Conservation (phyloP, 2,888 invertebrate genomes). For the Dusona sp. region DNA sequence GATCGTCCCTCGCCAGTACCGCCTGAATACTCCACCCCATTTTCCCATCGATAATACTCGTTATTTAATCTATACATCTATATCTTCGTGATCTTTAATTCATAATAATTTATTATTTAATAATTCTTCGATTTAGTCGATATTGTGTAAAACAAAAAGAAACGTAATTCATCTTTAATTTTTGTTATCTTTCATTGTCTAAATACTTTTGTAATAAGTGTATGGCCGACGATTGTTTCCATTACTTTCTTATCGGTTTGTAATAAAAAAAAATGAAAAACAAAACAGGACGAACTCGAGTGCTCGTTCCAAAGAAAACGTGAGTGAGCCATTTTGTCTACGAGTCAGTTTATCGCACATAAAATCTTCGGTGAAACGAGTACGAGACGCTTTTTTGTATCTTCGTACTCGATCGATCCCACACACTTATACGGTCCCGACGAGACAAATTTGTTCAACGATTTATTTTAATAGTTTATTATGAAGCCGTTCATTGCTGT, state of each 20-base stretch:
- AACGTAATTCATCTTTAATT: constrained; percentile 11
- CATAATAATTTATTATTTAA: constrained; percentile 61
- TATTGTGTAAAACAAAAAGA: constrained; percentile 12
- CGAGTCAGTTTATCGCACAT: background rate
- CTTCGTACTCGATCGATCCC: constrained; percentile 1
- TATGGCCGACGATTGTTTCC: constrained; percentile 47
- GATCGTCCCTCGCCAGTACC: constrained; percentile 65
- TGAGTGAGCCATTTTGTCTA: constrained; percentile 61
- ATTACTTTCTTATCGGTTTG: constrained; percentile 40
- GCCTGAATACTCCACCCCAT: constrained; percentile 61
- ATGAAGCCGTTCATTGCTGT: background rate
- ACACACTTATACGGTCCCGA: background rate
- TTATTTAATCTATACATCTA: constrained; percentile 35
- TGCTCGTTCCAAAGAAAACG: constrained; percentile 77
- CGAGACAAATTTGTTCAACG: constrained; percentile 7
- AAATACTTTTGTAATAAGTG: constrained; percentile 48
- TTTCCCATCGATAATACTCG: constrained; percentile 55
- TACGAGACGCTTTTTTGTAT: background rate
- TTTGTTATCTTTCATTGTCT: background rate
- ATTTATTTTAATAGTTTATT: background rate
- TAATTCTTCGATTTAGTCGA: constrained; percentile 20
- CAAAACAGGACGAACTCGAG: constrained; percentile 73
- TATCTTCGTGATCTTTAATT: constrained; percentile 36
- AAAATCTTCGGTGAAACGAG: background rate
- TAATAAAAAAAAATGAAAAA: constrained; percentile 63